These are phyloP conservation scores for Belonocnema kinseyi DNA, from an alignment of 1,140 invertebrate genomes.

Conservation along the genomic window DNA sequence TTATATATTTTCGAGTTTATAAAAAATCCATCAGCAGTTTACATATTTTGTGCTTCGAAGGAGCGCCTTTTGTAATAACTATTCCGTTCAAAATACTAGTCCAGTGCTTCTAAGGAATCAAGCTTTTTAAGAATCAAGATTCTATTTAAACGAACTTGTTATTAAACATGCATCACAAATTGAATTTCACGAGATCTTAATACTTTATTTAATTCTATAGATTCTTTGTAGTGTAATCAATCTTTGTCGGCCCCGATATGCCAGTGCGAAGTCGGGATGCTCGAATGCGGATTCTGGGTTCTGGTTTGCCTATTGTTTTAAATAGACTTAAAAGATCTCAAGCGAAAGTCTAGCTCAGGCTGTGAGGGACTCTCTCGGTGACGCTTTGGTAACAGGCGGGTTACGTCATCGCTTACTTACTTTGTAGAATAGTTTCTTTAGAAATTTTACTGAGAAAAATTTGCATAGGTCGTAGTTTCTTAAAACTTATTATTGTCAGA, in stretches of 20 bases:
- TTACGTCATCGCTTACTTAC: constrained; percentile 55
- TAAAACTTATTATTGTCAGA: constrained; percentile 54
- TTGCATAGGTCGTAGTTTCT: constrained; percentile 54
- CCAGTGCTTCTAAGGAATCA: neutral
- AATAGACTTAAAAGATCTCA: constrained; percentile 57
- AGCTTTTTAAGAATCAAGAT: constrained; percentile 36
- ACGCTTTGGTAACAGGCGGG: neutral
- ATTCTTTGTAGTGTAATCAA: neutral
- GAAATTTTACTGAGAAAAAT: constrained; percentile 53
- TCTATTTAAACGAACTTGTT: constrained; percentile 9
- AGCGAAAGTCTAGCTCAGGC: constrained; percentile 61
- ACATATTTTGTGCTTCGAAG: too few species aligned
- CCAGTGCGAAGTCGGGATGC: neutral
- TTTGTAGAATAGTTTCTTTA: constrained; percentile 55
- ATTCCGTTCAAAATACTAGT: too few species aligned
- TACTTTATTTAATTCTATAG: neutral
- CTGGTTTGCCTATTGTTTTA: constrained; percentile 22
- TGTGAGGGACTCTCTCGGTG: constrained; percentile 57
- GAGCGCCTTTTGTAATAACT: too few species aligned
- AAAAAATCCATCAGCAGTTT: too few species aligned
- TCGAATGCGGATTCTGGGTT: constrained; percentile 21
- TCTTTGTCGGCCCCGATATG: neutral
- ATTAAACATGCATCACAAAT: constrained; percentile 30
- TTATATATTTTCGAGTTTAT: too few species aligned
- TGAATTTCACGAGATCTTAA: constrained; percentile 9